Evolutionary conservation across 2,888 invertebrate genomes (phyloP).

Genomic region (Apotomis betuletana): DNA sequence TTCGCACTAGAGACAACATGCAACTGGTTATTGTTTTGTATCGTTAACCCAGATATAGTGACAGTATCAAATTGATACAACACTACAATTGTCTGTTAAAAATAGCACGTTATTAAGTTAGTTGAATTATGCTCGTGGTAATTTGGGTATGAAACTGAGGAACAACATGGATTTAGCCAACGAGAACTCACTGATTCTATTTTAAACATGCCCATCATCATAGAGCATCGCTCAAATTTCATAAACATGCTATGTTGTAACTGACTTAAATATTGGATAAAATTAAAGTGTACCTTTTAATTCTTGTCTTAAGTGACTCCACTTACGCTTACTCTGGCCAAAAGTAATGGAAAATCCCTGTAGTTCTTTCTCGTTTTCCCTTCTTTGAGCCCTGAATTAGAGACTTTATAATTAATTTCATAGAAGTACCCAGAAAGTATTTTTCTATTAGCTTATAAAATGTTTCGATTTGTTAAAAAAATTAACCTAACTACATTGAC

Average conservation of each 20-base stretch:
- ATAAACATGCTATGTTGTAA: background rate
- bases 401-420: no score
- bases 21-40: constrained; percentile 21
- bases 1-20: constrained; percentile 16
- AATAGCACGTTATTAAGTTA: constrained; percentile 3
- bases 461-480: no score
- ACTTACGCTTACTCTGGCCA: no score
- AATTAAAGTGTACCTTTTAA: background rate
- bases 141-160: background rate
- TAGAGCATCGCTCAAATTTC: constrained; percentile 6
- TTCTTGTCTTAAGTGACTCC: no score
- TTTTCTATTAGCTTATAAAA: no score
- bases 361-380: no score
- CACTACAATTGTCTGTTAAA: constrained; percentile 21
- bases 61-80: constrained; percentile 30
- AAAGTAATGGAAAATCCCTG: no score
- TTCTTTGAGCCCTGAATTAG: no score
- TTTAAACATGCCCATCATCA: constrained; percentile 4
- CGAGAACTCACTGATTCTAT: background rate
- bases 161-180: background rate
- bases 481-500: no score
- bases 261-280: background rate
- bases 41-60: constrained; percentile 32
- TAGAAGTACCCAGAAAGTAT: no score
- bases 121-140: constrained; percentile 1